These are phyloP conservation scores for Mionectes macconnelli DNA, from an alignment of 2,113 vertebrate species.

Conservation along the genomic window DNA sequence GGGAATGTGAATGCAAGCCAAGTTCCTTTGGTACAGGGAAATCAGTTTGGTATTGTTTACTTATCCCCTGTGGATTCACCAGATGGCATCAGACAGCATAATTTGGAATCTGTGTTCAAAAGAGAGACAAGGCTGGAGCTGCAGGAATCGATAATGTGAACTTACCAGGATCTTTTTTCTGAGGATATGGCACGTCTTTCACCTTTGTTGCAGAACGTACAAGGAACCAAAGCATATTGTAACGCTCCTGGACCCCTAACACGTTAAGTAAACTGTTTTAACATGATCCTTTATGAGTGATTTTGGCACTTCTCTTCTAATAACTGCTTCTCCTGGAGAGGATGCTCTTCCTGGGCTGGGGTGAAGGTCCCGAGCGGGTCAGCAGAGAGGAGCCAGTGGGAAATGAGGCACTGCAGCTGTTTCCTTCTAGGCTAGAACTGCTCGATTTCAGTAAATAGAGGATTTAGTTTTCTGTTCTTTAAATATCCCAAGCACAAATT, in stretches of 20 bases:
- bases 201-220: not conserved
- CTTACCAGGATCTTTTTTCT: not conserved
- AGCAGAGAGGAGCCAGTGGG: not conserved
- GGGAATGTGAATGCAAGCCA: constrained; percentile 57
- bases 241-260: not conserved
- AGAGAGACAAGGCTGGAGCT: not conserved
- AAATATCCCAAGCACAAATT: constrained; percentile 61
- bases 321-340: not conserved
- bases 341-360: not conserved
- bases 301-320: not conserved
- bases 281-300: not conserved
- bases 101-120: constrained; percentile 14
- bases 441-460: not conserved
- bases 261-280: not conserved
- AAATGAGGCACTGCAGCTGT: not conserved
- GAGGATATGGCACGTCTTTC: not conserved
- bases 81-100: constrained; percentile 61
- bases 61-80: constrained; percentile 60
- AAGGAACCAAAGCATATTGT: not conserved
- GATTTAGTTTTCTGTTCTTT: constrained; percentile 43
- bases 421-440: not conserved
- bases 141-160: not conserved
- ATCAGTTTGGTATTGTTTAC: constrained; percentile 59
- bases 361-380: not conserved
- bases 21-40: constrained; percentile 37